Evolutionary conservation across 2,113 vertebrate species (phyloP).

Genomic region (Prunella fulvescens): DNA sequence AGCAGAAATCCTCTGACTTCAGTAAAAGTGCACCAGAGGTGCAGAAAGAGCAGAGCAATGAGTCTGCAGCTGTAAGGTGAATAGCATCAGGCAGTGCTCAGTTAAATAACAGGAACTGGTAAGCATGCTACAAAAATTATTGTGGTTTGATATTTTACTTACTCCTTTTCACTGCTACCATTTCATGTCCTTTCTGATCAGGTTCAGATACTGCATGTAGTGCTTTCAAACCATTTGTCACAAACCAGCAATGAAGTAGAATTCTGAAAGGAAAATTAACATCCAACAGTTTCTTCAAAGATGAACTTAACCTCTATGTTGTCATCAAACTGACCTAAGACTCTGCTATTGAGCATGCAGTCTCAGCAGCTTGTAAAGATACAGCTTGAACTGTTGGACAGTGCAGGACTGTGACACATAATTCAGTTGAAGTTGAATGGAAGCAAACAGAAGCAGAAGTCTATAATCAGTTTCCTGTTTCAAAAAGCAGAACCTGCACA

Average conservation of each 20-base stretch:
- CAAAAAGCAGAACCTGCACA: not conserved
- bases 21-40: not conserved
- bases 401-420: not conserved
- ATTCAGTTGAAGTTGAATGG: not conserved
- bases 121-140: not conserved
- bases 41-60: not conserved
- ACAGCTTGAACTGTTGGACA: not conserved
- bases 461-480: not conserved
- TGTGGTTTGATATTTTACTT: not conserved
- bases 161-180: not conserved
- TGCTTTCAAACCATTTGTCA: not conserved
- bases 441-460: not conserved
- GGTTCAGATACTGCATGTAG: not conserved
- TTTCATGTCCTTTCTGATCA: not conserved
- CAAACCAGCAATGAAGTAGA: not conserved
- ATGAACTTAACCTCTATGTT: not conserved
- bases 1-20: not conserved
- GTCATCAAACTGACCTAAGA: not conserved
- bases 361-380: not conserved
- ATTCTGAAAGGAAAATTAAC: not conserved
- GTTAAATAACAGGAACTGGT: not conserved
- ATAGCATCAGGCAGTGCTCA: not conserved
- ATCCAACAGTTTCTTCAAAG: not conserved
- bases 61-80: not conserved
- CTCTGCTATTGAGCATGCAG: not conserved